Evolutionary conservation across 2,113 vertebrate species (phyloP), one percentile per base, ranked within the genome.

Genomic region (Callocephalon fimbriatum): DNA sequence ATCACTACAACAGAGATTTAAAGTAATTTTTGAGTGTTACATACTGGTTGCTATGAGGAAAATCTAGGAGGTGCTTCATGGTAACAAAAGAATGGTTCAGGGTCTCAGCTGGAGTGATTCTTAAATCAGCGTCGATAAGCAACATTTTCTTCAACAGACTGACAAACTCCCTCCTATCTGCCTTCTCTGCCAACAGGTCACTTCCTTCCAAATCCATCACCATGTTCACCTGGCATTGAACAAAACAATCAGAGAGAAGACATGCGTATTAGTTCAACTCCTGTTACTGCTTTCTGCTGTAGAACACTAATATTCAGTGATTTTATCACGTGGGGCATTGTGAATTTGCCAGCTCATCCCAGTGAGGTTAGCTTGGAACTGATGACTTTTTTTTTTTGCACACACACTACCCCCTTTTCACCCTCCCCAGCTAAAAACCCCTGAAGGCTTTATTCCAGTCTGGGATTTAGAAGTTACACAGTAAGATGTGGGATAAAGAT

Each of bases 151-250:
- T 99, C 98, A 99, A 98, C 97, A 99, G 98, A 97, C 98, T 97
- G 96, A 99, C 99, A 98, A 99, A 99, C 97, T 99, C 99, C 97
- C 98, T 98, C 96, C 99, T 99, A 93, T 99, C 99, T 74, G 99
- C 98, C 97, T 99, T 99, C 98, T 99, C 99, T 73, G 99, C 99
- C 97, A 99, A 97, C 97, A 99, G 98, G 97, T 99, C 99, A 98
- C 98, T 99, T 98, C 99, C 99, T 98, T 99, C 99, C 97, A 99
- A 98, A 98, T 99, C 99, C 99, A 99, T 99, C 98, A 99, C 99
- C 98, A 99, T 98, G 98, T 99, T 99, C 98, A 99, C 99, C 99
- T 99, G 94, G 12, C n/a, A 84, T 75, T 11, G 8, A 84, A 97
- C 77, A 77, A 65, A 91, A 87, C 45, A 93, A 75, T 63, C 82